phyloP scores from a whole-genome alignment of 2,113 vertebrate species.

The Budorcas taxicolor region DNA sequence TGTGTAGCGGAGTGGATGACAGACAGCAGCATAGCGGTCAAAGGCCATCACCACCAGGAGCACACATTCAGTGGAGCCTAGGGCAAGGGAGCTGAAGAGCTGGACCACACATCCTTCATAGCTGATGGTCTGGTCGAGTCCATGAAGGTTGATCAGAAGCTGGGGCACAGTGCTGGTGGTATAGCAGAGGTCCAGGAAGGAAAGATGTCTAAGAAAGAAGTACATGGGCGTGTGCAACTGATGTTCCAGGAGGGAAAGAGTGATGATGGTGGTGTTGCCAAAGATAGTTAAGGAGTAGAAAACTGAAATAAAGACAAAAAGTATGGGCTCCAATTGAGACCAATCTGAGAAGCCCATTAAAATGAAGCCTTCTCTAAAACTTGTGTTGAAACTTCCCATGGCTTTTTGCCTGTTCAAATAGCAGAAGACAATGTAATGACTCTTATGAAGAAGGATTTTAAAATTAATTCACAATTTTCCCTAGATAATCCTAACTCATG shows the following conservation, averaged over 20 bases:
- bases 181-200: conserved; percentile 51
- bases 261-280: conserved; percentile 41
- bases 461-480: not conserved
- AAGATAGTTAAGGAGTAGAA: conserved; percentile 48
- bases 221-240: conserved; percentile 23
- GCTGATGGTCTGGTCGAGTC: not conserved
- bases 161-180: conserved; percentile 35
- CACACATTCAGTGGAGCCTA: conserved; percentile 27
- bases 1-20: not conserved
- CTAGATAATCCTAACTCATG: not conserved
- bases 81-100: not conserved
- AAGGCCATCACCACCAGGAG: conserved; percentile 56
- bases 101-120: conserved; percentile 15
- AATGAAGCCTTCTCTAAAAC: not conserved
- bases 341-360: conserved; percentile 47
- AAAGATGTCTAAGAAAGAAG: conserved; percentile 50
- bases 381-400: not conserved
- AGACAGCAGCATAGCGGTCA: conserved; percentile 16
- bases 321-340: not conserved
- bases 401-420: not conserved
- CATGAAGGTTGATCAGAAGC: conserved; percentile 7
- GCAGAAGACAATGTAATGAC: not conserved
- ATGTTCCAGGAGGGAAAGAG: not conserved
- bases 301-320: conserved; percentile 26
- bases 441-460: not conserved